phyloP scores from a whole-genome alignment of 1,140 invertebrate genomes.

The Chlorops oryzae region DNA sequence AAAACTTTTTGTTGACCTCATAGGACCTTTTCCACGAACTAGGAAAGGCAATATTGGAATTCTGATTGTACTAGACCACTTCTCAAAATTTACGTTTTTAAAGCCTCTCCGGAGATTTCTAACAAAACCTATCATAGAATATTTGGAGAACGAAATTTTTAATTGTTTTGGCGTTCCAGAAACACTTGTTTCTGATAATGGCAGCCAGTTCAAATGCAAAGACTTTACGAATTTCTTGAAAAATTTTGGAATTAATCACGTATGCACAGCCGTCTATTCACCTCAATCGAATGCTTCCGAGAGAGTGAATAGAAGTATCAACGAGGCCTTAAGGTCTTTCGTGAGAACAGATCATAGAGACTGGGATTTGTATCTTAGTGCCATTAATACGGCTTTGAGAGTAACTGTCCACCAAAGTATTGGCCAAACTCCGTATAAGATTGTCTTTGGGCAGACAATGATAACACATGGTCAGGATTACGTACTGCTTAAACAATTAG shows the following conservation, averaged over 20 bases:
- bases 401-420: neutral
- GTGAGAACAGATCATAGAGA: neutral
- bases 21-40: too few species aligned
- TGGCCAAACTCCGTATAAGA: neutral
- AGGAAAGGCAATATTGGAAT: too few species aligned
- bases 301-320: neutral
- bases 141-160: slow-evolving; percentile 2
- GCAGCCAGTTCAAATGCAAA: neutral
- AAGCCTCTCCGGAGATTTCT: too few species aligned
- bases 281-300: neutral
- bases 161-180: slow-evolving; percentile 8
- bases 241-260: neutral
- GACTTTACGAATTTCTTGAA: neutral
- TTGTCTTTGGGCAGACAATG: neutral
- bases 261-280: neutral
- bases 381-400: neutral
- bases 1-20: too few species aligned
- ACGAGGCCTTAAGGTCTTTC: neutral
- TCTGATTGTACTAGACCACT: too few species aligned
- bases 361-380: slow-evolving; percentile 10
- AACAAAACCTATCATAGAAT: too few species aligned
- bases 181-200: slow-evolving; percentile 6
- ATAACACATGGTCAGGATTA: neutral
- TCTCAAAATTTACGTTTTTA: too few species aligned
- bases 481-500: neutral